A percentile compares a stretch with the other conserved stretches of the same genome.
These are phyloP conservation scores for Candoia aspera DNA, from an alignment of 2,113 vertebrate species.

Conservation along the genomic window DNA sequence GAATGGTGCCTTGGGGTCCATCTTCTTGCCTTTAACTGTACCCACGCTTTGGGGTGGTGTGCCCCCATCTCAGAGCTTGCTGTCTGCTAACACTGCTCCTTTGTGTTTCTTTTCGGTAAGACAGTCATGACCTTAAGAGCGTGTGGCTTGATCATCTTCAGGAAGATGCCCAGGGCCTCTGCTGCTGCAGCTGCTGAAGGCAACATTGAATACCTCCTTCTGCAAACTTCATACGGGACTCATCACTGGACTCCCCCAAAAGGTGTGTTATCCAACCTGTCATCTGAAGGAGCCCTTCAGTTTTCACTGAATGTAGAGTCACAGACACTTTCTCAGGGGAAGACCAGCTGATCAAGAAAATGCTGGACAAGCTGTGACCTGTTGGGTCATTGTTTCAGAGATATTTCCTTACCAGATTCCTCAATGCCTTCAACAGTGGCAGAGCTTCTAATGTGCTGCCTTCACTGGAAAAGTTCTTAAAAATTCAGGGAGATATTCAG, in stretches of 20 bases:
- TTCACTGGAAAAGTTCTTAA: too few species aligned
- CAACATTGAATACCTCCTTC: constrained; percentile 88
- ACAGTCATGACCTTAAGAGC: constrained; percentile 84
- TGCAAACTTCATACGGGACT: constrained; percentile 91
- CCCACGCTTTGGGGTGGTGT: background rate
- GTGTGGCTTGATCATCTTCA: constrained; percentile 93
- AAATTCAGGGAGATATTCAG: too few species aligned
- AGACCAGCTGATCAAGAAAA: too few species aligned
- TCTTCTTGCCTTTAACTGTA: background rate
- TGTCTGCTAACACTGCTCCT: background rate
- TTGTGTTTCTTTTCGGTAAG: constrained; percentile 28
- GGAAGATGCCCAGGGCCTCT: constrained; percentile 69
- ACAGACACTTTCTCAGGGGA: too few species aligned
- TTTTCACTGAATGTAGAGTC: rapidly evolving
- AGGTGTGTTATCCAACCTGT: constrained; percentile 73
- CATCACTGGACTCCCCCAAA: constrained; percentile 99
- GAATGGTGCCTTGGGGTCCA: background rate
- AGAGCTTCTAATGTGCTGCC: too few species aligned
- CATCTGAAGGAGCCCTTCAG: rapidly evolving
- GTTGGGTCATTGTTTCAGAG: background rate
- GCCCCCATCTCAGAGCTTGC: background rate
- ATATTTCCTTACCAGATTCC: too few species aligned
- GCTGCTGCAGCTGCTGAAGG: constrained; percentile 58
- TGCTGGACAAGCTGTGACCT: background rate
- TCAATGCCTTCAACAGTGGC: too few species aligned